Evolutionary conservation across 2,113 vertebrate species (phyloP).

Genomic region (Podarcis raffonei): DNA sequence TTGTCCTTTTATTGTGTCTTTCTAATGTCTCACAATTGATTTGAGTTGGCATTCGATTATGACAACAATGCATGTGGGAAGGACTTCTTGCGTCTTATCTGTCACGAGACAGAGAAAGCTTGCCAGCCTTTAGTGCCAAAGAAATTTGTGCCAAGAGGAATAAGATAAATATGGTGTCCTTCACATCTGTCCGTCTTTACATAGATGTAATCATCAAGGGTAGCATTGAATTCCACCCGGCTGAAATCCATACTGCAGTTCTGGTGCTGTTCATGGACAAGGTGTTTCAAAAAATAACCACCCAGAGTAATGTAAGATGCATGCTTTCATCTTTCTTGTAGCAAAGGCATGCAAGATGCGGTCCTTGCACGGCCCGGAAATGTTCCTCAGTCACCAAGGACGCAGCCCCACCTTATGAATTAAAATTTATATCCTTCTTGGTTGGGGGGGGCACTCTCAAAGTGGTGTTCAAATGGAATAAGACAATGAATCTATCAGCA

Average conservation of each 20-base stretch:
- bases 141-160: not conserved
- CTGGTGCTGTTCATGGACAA: not conserved
- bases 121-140: not conserved
- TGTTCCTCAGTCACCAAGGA: not conserved
- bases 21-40: not conserved
- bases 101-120: not conserved
- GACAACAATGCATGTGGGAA: not conserved
- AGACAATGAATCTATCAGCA: too few relatives aligned
- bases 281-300: not conserved
- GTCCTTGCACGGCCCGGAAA: not conserved
- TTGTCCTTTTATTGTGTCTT: not conserved
- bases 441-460: too few relatives aligned
- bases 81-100: not conserved
- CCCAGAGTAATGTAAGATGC: not conserved
- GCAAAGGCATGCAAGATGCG: not conserved
- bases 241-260: not conserved
- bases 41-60: not conserved
- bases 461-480: too few relatives aligned
- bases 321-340: not conserved
- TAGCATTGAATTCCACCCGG: not conserved
- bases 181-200: not conserved
- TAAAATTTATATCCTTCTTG: too few relatives aligned
- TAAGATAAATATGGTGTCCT: not conserved
- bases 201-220: not conserved
- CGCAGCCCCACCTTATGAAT: too few relatives aligned